These are phyloP conservation scores for Mormoops blainvillei DNA, from an alignment of 2,113 vertebrate genomes.

Conservation along the genomic window DNA sequence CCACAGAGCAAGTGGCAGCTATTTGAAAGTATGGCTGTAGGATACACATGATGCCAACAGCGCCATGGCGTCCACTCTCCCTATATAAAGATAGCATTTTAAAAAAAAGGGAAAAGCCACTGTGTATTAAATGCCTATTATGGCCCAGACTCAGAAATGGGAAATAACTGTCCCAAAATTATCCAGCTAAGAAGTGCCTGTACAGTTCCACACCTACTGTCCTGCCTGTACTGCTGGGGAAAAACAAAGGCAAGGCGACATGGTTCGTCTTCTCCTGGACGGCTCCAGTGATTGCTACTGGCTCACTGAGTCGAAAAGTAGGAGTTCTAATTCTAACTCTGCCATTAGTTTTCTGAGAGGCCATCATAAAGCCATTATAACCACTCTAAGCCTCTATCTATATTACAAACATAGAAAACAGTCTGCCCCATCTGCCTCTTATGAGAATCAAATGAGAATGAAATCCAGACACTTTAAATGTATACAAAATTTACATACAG, in stretches of 20 bases:
- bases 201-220: background rate
- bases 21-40: background rate
- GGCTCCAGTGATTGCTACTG: background rate
- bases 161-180: background rate
- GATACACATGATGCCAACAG: background rate
- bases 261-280: background rate
- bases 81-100: background rate
- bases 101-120: background rate
- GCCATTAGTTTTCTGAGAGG: background rate
- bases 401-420: background rate
- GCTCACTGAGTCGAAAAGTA: background rate
- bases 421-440: background rate
- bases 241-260: background rate
- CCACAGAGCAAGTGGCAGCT: background rate
- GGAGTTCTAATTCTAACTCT: background rate
- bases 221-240: background rate
- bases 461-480: background rate
- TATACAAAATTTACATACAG: background rate
- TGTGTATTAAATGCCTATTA: background rate
- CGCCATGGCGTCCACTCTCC: background rate
- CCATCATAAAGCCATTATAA: background rate
- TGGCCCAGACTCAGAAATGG: background rate
- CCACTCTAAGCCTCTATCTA: background rate
- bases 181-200: background rate
- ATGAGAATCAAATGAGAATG: background rate